These are phyloP conservation scores for Paramormyrops hopkinsi DNA, from an alignment of 2,797 vertebrate species.

Conservation along the genomic window DNA sequence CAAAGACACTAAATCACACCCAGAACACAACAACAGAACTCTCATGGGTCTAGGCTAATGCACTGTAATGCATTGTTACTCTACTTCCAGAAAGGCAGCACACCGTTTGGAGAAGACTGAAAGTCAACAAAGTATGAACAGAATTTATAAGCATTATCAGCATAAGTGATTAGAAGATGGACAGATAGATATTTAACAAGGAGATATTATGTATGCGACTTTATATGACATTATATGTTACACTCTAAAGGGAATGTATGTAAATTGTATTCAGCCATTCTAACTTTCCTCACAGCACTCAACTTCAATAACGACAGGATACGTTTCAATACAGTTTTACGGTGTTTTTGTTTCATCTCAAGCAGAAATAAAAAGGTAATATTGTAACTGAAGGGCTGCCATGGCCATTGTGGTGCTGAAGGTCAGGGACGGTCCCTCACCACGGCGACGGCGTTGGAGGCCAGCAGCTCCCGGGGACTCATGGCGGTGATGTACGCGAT, in stretches of 20 bases:
- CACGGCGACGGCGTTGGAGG: slow-evolving; percentile 75
- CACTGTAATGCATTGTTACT: not conserved
- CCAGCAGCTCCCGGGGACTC: slow-evolving; percentile 76
- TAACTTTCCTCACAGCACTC: not conserved
- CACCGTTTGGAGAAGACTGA: not conserved
- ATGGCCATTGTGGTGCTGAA: not conserved
- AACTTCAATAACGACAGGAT: not conserved
- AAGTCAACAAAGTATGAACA: not conserved
- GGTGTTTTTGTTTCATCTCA: not conserved
- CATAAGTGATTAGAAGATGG: not conserved
- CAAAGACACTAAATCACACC: slow-evolving; percentile 8
- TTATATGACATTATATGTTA: not conserved
- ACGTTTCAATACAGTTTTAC: not conserved
- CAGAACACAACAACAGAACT: not conserved
- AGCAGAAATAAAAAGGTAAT: not conserved
- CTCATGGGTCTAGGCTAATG: not conserved
- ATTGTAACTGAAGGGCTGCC: not conserved
- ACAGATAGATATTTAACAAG: not conserved
- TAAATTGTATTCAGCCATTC: not conserved
- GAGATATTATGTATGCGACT: not conserved
- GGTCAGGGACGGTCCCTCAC: slow-evolving; percentile 44
- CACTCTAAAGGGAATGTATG: not conserved
- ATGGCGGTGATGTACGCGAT: slow-evolving; percentile 75
- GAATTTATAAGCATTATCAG: not conserved
- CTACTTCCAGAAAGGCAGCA: not conserved